Base-by-base conservation (phyloP, 2,113 vertebrate species). In the Rhynchomys soricoides region DNA sequence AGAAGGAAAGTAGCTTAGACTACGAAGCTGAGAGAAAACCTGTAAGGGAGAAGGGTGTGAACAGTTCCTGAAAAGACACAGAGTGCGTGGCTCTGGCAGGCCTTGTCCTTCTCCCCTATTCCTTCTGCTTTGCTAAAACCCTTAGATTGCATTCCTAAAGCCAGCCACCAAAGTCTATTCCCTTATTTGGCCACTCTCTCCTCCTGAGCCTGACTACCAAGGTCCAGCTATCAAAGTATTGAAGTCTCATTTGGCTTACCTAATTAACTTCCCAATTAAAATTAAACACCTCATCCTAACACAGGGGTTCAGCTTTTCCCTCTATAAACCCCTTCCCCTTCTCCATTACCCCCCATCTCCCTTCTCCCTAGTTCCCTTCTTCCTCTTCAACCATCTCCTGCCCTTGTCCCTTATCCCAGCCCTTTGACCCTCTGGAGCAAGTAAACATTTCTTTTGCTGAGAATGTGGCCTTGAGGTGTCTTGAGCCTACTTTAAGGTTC, bases 1-100 rank as follows among this genome's bases (percentile, higher is more conserved):
- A 50, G 9, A 50, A 50, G 68, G 68, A 89, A 59, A 89, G 73
- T 40, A 96, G n/a, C 19, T 93, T 83, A 95, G 93, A 89, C 87
- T 3, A 9, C 78, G 10, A 95, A 88, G 48, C 43, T 45, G 94
- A 87, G 94, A 75, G 22, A 70, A 37, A 81, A 93, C 78, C 29
- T 85, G 86, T 43, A 82, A 50, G 24, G 34, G 82, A 94, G 88
- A 13, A 7, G 17, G 93, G 81, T 48, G 64, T 82, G 71, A 96
- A 48, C 48, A 78, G 92, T 94, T 95, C 43, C 93, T 91, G 13
- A 37, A 66, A 31, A 70, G 12, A 70, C 15, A 37, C 16, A 37
- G 2, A 37, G 15, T 34, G 6, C 17, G 68, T 70, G 34, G 34
- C 66, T 68, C 66, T 37, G 66, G 66, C 66, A 68, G 31, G 13